Conservation (phyloP, 2,797 vertebrate species). For the Melanotaenia boesemani region DNA sequence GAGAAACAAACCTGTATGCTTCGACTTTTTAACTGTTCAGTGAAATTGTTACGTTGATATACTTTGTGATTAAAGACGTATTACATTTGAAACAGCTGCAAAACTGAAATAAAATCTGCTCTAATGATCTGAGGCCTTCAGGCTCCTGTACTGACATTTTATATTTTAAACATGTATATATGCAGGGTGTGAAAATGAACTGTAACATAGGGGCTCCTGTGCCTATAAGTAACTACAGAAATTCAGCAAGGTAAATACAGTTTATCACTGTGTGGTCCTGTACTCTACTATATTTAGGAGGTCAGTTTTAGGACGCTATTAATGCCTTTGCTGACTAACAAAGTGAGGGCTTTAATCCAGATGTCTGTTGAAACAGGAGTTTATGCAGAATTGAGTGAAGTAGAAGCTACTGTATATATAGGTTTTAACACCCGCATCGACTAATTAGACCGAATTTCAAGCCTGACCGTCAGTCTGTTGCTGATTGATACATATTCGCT, state of each 20-base stretch:
- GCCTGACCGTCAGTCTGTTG: constrained; percentile 45
- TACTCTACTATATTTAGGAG: constrained; percentile 14
- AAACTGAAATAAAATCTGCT: not conserved
- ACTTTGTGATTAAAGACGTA: not conserved
- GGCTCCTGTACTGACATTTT: not conserved
- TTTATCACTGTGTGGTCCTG: not conserved
- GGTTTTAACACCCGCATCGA: constrained; percentile 52
- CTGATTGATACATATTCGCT: constrained; percentile 36
- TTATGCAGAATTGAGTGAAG: constrained; percentile 45
- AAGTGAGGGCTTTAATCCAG: constrained; percentile 16
- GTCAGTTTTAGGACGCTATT: constrained; percentile 17
- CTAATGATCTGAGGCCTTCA: not conserved
- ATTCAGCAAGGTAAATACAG: no score
- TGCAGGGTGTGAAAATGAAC: not conserved
- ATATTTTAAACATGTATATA: not conserved
- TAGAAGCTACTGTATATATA: constrained; percentile 37
- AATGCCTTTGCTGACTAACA: constrained; percentile 28
- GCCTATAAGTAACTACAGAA: no score
- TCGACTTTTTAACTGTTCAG: not conserved
- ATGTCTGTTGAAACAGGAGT: constrained; percentile 30
- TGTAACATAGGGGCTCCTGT: not conserved
- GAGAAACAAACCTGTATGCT: constrained; percentile 5
- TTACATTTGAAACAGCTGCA: not conserved
- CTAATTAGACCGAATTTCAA: constrained; percentile 49
- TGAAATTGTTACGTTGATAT: constrained; percentile 2